Evolutionary conservation across 1,140 invertebrate genomes (phyloP).

Genomic region (Hydropsyche tenuis): DNA sequence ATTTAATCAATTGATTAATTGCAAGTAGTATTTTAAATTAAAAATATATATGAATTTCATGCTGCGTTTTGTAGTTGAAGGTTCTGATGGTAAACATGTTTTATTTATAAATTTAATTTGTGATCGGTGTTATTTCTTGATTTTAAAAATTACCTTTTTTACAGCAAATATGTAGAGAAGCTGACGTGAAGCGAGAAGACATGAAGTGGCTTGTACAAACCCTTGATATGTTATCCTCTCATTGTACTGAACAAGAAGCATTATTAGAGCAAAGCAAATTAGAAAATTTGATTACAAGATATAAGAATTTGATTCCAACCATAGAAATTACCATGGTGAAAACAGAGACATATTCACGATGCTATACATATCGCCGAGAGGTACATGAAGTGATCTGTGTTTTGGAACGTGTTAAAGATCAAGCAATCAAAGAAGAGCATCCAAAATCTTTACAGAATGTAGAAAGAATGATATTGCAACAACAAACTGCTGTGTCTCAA

Average conservation of each 20-base stretch:
- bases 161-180: constrained; percentile 86
- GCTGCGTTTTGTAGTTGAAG: constrained; percentile 57
- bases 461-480: constrained; percentile 75
- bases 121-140: not conserved
- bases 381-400: constrained; percentile 83
- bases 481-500: constrained; percentile 80
- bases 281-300: constrained; percentile 82
- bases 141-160: constrained; percentile 42
- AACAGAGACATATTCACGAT: constrained; percentile 90
- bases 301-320: constrained; percentile 89
- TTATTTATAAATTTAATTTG: constrained; percentile 26
- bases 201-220: constrained; percentile 95
- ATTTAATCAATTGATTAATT: not conserved
- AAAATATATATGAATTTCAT: constrained; percentile 33
- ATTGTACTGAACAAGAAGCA: constrained; percentile 80
- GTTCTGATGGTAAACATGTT: constrained; percentile 64
- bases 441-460: constrained; percentile 79
- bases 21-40: not conserved
- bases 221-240: constrained; percentile 82
- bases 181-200: constrained; percentile 86
- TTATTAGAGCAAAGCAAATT: constrained; percentile 79
- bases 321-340: constrained; percentile 92
- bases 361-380: constrained; percentile 89
- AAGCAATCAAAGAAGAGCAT: constrained; percentile 68
- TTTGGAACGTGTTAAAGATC: constrained; percentile 75